A percentile compares a stretch with the other conserved stretches of the same genome.
Conservation (phyloP, 2,113 vertebrate species). For the Phyllostomus discolor region DNA sequence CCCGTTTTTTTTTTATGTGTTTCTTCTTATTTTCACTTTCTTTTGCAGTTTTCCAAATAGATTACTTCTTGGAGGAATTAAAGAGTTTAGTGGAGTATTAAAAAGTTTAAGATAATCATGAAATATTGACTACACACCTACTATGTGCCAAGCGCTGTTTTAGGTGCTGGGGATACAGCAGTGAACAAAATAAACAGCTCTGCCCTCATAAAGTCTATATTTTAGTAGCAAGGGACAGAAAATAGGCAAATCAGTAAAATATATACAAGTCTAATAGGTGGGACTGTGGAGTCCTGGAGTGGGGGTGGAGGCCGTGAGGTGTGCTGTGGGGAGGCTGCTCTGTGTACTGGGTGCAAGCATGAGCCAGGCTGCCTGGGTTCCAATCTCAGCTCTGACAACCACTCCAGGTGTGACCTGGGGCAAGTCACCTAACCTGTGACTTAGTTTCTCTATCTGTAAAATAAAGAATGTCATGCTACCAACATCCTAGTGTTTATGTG, state of each 20-base stretch:
- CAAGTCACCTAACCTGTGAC: background rate
- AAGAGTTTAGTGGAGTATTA: background rate
- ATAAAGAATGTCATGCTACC: background rate
- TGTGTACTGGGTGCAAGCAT: too few relatives aligned
- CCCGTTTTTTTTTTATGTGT: background rate
- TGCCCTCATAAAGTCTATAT: background rate
- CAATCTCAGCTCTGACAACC: background rate
- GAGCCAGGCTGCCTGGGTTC: background rate
- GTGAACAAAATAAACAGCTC: background rate
- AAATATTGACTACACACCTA: background rate
- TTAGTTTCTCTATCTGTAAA: background rate
- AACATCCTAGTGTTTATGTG: background rate
- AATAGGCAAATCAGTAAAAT: background rate
- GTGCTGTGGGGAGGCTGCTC: background rate
- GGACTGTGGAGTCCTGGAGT: background rate
- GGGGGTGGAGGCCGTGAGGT: background rate
- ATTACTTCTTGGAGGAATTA: background rate
- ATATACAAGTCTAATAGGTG: background rate
- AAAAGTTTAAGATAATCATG: background rate
- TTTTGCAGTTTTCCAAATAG: background rate
- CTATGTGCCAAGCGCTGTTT: background rate
- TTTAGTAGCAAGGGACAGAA: background rate
- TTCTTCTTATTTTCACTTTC: conserved; percentile 24
- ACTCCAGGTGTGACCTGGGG: background rate
- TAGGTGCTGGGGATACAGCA: background rate